Conservation (phyloP, 2,113 vertebrate genomes). For the Aramus guarauna region DNA sequence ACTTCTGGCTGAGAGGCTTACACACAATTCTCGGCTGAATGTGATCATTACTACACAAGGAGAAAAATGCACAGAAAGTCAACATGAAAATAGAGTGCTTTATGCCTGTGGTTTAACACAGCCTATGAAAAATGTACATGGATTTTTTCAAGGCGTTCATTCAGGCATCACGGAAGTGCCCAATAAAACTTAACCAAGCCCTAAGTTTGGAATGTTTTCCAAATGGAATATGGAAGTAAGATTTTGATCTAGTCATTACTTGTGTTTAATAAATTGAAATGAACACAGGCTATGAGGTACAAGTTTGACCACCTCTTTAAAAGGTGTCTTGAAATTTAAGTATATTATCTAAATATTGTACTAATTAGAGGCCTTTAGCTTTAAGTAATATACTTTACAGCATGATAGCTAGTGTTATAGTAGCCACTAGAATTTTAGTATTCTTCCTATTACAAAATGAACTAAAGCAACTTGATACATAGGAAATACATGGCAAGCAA, state of each 20-base stretch:
- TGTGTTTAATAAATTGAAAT: not conserved
- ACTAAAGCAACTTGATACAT: not conserved
- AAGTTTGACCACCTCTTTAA: not conserved
- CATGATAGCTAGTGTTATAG: not conserved
- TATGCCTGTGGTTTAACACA: not conserved
- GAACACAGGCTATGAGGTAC: not conserved
- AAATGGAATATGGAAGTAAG: not conserved
- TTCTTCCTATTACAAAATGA: not conserved
- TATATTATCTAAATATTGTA: not conserved
- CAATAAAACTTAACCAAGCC: not conserved
- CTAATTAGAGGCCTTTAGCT: not conserved
- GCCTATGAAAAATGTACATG: not conserved
- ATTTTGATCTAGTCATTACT: not conserved
- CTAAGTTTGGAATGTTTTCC: not conserved
- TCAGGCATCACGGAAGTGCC: not conserved
- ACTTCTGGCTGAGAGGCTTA: not conserved
- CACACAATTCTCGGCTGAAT: not conserved
- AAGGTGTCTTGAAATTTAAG: not conserved
- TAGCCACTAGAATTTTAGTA: not conserved
- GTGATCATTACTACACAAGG: not conserved
- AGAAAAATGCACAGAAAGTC: not conserved
- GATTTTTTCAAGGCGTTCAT: not conserved
- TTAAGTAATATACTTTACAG: not conserved
- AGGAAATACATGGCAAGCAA: not conserved
- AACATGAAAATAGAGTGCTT: not conserved